Base-by-base conservation (phyloP, 92 coral and sea anemone genomes). In the Heteractis magnifica region DNA sequence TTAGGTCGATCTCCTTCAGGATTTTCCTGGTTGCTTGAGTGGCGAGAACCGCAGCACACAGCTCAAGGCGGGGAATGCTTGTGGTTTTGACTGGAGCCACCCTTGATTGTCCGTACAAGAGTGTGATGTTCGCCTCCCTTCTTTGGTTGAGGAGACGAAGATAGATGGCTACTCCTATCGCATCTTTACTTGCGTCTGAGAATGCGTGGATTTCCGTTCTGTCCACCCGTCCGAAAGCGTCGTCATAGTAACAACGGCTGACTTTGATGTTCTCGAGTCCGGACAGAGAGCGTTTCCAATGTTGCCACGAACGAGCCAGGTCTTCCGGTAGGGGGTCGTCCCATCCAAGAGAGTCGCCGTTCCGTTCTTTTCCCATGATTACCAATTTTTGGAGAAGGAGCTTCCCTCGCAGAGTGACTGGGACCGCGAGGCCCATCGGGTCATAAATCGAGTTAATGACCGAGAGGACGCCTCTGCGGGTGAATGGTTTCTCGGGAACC, bases 41-140 rank as follows among this genome's bases (percentile, higher is more conserved):
- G 79, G 34, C 65, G 0, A 12, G 44, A 62, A 68, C 56, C 70
- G 79, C 75, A 48, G 15, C 78, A 77, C 86, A 82, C 10, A 76
- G 87, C 44, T 83, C 87, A 48, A 83, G 56, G 15, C 82, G 70
- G 6, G 86, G 87, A 0, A 83, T 51, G 3, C 49, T 83, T 19
- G 87, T 76, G 3, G 73, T 20, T 76, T 75, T 86, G 6, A n/a
- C 50, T 10, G 90, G 89, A 0, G 87, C 87, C 3, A 84, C 18
- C 65, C 76, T 84, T 13, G 84, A 8, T 64, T 84, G 51, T 20
- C 56, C 87, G n/a, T 56, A 75, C 20, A 60, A 26, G 13, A 84
- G 44, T 8, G 76, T 4, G 13, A 49, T 48, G 51, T 56, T 21
- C 18, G 56, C 77, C 41, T 20, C 75, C 55, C 49, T 64, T 3